Conservation (phyloP, 2,888 invertebrate species). For the Tenthredo livida region DNA sequence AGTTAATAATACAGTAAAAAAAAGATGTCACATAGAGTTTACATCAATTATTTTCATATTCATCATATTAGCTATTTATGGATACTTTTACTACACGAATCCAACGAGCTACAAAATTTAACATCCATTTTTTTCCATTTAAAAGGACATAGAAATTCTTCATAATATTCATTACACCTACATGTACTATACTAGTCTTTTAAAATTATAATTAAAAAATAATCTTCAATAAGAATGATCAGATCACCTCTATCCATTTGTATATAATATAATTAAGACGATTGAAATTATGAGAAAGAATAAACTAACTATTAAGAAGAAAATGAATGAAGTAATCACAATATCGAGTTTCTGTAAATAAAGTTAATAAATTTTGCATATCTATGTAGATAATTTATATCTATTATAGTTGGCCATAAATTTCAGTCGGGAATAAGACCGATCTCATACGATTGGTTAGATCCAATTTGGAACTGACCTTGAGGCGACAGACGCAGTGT, state of each 20-base stretch:
- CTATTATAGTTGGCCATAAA: conserved; percentile 40
- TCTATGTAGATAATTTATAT: conserved; percentile 20
- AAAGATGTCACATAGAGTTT: background rate
- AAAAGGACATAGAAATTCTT: background rate
- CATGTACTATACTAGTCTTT: conserved; percentile 1
- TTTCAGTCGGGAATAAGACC: conserved; percentile 21
- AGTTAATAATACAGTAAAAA: background rate
- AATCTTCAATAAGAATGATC: background rate
- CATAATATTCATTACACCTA: background rate
- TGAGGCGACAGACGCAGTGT: conserved; percentile 88
- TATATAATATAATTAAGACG: background rate
- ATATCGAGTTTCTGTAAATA: background rate
- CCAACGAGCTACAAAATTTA: conserved; percentile 15
- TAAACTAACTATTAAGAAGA: background rate
- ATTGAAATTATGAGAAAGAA: background rate
- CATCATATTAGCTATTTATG: conserved; percentile 30
- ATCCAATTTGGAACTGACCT: conserved; percentile 81
- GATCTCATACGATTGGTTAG: conserved; percentile 59
- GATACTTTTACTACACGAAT: background rate
- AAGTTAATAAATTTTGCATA: conserved; percentile 39
- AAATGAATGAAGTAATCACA: background rate
- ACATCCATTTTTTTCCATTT: conserved; percentile 23
- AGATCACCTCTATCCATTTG: background rate
- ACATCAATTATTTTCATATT: conserved; percentile 52
- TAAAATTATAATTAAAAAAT: background rate